These are phyloP conservation scores for Bolborhynchus lineola DNA, from an alignment of 2,113 vertebrate species.

Conservation along the genomic window DNA sequence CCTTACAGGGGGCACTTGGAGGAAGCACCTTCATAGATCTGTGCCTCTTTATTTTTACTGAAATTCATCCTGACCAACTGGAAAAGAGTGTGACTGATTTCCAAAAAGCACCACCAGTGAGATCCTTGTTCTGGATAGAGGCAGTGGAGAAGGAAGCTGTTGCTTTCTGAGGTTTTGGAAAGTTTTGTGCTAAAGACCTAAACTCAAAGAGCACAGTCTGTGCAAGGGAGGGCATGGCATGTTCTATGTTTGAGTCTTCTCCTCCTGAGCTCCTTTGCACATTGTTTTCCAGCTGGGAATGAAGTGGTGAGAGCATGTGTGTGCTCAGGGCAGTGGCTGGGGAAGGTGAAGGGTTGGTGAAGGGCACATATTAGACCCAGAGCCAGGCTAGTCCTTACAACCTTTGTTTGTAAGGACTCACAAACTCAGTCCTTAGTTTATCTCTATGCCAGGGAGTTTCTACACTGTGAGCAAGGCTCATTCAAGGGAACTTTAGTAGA, in stretches of 20 bases:
- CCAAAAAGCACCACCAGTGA: not conserved
- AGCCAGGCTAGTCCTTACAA: not conserved
- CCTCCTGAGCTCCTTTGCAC: not conserved
- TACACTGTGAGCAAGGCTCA: not conserved
- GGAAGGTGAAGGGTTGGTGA: no score
- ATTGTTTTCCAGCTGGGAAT: not conserved
- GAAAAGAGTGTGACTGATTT: not conserved
- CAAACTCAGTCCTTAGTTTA: no score
- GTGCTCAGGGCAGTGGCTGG: not conserved
- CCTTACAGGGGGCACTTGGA: not conserved
- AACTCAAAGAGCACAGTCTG: not conserved
- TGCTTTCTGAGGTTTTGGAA: not conserved
- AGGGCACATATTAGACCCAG: not conserved
- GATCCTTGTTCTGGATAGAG: not conserved
- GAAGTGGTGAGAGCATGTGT: not conserved
- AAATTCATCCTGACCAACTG: not conserved
- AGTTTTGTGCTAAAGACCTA: not conserved
- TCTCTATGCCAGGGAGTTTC: fast-evolving
- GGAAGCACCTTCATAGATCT: not conserved
- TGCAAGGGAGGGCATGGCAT: fast-evolving
- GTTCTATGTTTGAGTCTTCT: no score
- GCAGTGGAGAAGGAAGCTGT: not conserved
- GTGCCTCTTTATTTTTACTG: not conserved
- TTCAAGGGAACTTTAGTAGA: not conserved
- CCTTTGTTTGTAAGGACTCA: no score